phyloP scores from a whole-genome alignment of 2,113 vertebrate species.

The Grantiella picta region DNA sequence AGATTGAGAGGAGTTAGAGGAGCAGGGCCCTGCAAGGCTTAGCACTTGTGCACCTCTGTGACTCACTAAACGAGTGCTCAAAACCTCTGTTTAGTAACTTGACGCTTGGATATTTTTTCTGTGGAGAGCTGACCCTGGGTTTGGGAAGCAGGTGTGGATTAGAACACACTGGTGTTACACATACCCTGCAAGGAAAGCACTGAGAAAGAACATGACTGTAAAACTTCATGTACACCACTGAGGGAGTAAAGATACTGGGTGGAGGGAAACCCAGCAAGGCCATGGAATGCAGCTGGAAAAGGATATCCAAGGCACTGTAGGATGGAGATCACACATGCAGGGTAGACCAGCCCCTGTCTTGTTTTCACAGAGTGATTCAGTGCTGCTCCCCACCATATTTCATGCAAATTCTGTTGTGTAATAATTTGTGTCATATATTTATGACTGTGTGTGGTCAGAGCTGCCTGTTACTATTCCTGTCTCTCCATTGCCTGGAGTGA shows the following conservation, averaged over 20 bases:
- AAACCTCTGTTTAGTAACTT: background rate
- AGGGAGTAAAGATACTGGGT: background rate
- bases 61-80: background rate
- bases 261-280: background rate
- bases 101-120: background rate
- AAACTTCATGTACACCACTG: background rate
- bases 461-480: background rate
- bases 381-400: background rate
- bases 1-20: background rate
- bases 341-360: background rate
- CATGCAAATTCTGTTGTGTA: background rate
- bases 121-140: background rate
- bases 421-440: background rate
- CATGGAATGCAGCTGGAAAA: background rate
- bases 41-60: background rate
- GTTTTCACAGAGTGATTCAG: background rate
- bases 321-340: background rate
- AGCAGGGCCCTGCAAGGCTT: background rate
- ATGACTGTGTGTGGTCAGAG: background rate
- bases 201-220: background rate
- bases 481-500: background rate
- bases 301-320: background rate
- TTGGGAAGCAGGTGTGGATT: background rate
- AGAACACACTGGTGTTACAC: background rate
- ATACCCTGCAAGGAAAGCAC: background rate